phyloP scores from a whole-genome alignment of 2,113 vertebrate species.

The Dicaeum eximium region DNA sequence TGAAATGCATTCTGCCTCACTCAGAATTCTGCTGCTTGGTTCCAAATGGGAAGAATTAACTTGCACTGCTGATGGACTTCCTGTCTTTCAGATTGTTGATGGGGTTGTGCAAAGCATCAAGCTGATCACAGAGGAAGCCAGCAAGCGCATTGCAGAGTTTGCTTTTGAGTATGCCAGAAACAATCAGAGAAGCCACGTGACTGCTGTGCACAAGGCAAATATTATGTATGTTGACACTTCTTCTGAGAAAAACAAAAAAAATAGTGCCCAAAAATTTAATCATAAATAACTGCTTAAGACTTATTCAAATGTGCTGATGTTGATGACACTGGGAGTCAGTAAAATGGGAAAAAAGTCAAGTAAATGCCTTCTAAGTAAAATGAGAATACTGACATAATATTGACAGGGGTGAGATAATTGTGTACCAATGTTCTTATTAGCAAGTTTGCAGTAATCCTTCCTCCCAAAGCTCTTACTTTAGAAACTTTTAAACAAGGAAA shows the following conservation, averaged over 20 bases:
- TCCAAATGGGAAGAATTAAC: not conserved
- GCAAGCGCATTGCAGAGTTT: conserved; percentile 91
- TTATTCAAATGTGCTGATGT: not conserved
- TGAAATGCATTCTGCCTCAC: not conserved
- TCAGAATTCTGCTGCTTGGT: not conserved
- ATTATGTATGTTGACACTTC: conserved; percentile 83
- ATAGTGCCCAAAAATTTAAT: not conserved
- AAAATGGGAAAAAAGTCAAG: not conserved
- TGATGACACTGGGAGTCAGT: not conserved
- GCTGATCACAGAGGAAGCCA: conserved; percentile 92
- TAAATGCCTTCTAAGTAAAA: not conserved
- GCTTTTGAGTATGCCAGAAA: conserved; percentile 94
- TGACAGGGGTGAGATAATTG: not conserved
- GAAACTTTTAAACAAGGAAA: not conserved
- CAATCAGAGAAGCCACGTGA: conserved; percentile 89
- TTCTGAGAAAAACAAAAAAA: not conserved
- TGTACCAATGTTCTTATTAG: not conserved
- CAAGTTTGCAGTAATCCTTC: not conserved
- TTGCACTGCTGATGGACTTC: not conserved
- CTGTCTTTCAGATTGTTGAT: conserved; percentile 88
- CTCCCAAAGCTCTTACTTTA: not conserved
- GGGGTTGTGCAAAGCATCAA: conserved; percentile 97
- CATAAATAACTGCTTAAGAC: not conserved
- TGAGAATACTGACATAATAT: not conserved
- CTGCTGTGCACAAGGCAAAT: conserved; percentile 96